These are phyloP conservation scores for Eledona agricola DNA, from an alignment of 2,888 invertebrate genomes.

Conservation along the genomic window DNA sequence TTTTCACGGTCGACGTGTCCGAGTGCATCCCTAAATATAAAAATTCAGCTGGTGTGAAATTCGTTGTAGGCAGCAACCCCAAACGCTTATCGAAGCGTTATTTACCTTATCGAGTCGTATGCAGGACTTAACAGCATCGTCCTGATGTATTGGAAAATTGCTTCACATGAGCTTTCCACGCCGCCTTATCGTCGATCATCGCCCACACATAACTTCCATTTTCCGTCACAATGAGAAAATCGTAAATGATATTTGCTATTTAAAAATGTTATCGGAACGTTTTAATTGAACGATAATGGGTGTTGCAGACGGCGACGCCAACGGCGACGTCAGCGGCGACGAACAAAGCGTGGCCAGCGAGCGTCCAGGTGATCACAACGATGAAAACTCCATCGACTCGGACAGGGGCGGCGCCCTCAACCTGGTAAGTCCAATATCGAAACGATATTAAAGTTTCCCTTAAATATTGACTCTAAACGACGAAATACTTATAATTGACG, in stretches of 20 bases:
- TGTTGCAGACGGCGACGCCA: slow-evolving; percentile 68
- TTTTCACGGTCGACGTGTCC: slow-evolving; percentile 55
- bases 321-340: slow-evolving; percentile 71
- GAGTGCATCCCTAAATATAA: slow-evolving; percentile 60
- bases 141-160: slow-evolving; percentile 58
- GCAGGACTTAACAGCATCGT: slow-evolving; percentile 59
- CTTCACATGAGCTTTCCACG: slow-evolving; percentile 38
- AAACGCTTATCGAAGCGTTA: slow-evolving; percentile 50
- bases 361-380: slow-evolving; percentile 67
- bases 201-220: slow-evolving; percentile 14
- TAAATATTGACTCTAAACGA: slow-evolving; percentile 48
- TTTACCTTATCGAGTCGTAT: slow-evolving; percentile 58
- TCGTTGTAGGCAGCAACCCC: slow-evolving; percentile 45
- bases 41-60: slow-evolving; percentile 62
- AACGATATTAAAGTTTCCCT: slow-evolving; percentile 49
- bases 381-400: slow-evolving; percentile 72
- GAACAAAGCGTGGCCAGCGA: slow-evolving; percentile 70
- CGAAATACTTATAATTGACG: slow-evolving; percentile 45
- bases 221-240: slow-evolving; percentile 45
- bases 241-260: too few relatives aligned
- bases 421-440: slow-evolving; percentile 64
- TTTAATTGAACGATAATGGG: slow-evolving; percentile 22
- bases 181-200: slow-evolving; percentile 35
- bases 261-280: too few relatives aligned
- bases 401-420: slow-evolving; percentile 70